Base-by-base conservation (phyloP, 2,797 vertebrate species). In the Emydoidea blandingii region DNA sequence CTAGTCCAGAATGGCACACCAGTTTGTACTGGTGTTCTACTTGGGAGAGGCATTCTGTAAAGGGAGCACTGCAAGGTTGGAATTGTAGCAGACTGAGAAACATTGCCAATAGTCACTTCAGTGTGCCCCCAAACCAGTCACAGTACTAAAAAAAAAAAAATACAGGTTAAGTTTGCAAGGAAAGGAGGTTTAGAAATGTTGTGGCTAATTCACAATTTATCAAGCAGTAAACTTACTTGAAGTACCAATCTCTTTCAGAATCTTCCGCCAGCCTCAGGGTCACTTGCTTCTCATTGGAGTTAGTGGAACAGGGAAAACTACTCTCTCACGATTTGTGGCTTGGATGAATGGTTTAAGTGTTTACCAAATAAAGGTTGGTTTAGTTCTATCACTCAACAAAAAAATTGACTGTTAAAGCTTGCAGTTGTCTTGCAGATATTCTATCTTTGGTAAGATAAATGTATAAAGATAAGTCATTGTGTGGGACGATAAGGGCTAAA, bases 311-410 rank as follows among this genome's bases (percentile, higher is more conserved):
- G 99, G 99, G 81, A 99, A 99, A 96, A 99, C 99, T 2, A 99
- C 99, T 0, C 98, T 99, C 50, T 99, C 99, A 9, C 99, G 99
- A 91, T 99, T 99, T 7, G 99, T 99, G 78, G 99, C 99, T 95
- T 99, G 99, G 99, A 99, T 99, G 99, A 99, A 99, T 0, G 99
- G 99, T 68, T 97, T 99, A 79, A 99, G 99, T 21, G 99, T 99
- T 62, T 99, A 99, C 97, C 99, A 99, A 98, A 99, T 99, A 92
- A 99, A 99, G 99, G 99, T 99, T 78, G 49, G 98, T 85, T 1
- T 91, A 14, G 44, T 81, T 56, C 4, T 62, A 94, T 88, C 10
- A 83, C 19, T 79, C 83, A 6, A 82, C 11, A 57, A 83, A 86
- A 81, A 86, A 84, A 59, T 31, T 79, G 1, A 37, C 37, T 83